Conservation (phyloP, 2,888 invertebrate species). For the Microplitis manilae region DNA sequence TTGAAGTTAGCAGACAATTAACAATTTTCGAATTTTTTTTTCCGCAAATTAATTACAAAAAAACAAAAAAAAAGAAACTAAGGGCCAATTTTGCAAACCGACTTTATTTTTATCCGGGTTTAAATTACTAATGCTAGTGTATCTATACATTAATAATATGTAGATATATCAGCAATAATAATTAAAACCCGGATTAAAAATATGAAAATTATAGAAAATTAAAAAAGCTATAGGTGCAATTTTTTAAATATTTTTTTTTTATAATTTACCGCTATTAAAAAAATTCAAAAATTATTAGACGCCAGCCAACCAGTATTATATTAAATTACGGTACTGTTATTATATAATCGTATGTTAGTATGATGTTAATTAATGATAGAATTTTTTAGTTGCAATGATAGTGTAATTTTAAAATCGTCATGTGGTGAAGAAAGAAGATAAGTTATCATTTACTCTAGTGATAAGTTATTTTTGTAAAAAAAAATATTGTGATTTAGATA, state of each 20-base stretch:
- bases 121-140: too few relatives aligned
- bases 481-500: background rate
- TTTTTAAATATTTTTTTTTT: too few relatives aligned
- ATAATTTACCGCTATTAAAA: too few relatives aligned
- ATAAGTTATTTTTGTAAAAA: background rate
- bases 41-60: too few relatives aligned
- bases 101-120: too few relatives aligned
- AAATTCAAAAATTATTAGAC: too few relatives aligned
- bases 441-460: background rate
- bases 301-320: background rate
- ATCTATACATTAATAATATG: too few relatives aligned
- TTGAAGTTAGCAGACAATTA: background rate
- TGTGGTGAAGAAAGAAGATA: background rate
- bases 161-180: background rate
- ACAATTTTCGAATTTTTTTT: too few relatives aligned
- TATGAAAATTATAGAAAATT: background rate
- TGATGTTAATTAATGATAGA: background rate
- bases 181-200: background rate
- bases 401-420: background rate
- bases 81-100: too few relatives aligned
- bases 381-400: background rate
- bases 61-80: too few relatives aligned
- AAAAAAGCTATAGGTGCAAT: too few relatives aligned
- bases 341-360: constrained; percentile 13
- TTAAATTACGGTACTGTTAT: constrained; percentile 12